These are phyloP conservation scores for Hemichromis elongatus DNA, from an alignment of 2,113 vertebrate genomes.

Conservation along the genomic window DNA sequence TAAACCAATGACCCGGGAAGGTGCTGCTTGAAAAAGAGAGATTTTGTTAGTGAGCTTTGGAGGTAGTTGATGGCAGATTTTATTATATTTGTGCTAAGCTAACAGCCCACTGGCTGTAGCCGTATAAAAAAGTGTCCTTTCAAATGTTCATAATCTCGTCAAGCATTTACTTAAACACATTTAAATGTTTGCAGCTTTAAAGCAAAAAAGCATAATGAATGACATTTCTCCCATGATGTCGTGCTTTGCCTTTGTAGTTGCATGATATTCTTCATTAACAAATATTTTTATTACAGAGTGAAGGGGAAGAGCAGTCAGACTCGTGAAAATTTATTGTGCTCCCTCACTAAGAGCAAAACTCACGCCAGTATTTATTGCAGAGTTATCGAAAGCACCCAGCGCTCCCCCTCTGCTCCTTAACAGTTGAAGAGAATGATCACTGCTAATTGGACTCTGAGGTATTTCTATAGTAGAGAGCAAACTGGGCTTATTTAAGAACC, in stretches of 20 bases:
- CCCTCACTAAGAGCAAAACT: not conserved
- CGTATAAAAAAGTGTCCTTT: not conserved
- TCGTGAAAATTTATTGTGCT: not conserved
- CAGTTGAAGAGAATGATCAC: slow-evolving; percentile 44
- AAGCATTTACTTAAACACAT: not conserved
- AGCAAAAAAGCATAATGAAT: not conserved
- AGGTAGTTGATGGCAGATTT: not conserved
- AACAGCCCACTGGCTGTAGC: not conserved
- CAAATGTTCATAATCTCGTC: not conserved
- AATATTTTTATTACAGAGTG: not conserved
- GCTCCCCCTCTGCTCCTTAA: not conserved
- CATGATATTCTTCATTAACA: not conserved
- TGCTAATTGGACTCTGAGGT: slow-evolving; percentile 61
- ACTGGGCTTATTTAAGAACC: slow-evolving; percentile 25
- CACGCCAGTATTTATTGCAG: not conserved
- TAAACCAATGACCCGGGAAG: not conserved
- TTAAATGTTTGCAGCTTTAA: not conserved
- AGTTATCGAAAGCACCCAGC: slow-evolving; percentile 24
- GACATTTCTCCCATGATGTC: not conserved
- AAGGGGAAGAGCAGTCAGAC: not conserved
- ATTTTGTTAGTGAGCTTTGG: not conserved
- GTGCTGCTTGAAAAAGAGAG: not conserved
- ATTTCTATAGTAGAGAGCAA: slow-evolving; percentile 30
- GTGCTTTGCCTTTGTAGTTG: not conserved
- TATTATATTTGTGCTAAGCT: not conserved